Base-by-base conservation (phyloP, 1,140 invertebrate species). In the Cydia fagiglandana region DNA sequence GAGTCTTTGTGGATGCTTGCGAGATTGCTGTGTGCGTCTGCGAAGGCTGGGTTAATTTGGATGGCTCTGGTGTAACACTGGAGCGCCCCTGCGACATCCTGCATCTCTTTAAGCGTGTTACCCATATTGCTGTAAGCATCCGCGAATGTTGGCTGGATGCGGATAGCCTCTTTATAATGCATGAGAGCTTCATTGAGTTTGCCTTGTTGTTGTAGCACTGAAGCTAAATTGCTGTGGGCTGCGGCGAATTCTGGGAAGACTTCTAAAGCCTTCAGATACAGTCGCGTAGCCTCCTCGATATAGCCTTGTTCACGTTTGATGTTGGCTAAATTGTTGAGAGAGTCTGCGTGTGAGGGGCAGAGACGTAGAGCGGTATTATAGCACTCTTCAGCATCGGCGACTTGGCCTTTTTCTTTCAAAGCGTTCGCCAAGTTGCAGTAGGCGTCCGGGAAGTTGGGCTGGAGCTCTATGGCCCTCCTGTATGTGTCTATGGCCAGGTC, bases 1-100 rank as follows among this genome's bases (percentile, higher is more conserved):
- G 98, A 98, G 93, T 99, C 99, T 93, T 99, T 99, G 88, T 99
- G 98, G 84, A 99, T 99, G 64, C 98, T 99, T n/a, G 99, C 99
- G 74, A 99, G 94, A 94, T 99, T 99, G 83, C 97, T 99, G 91
- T 99, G 98, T 15, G 99, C 99, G 94, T 99, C 99, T 34, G 99
- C 99, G 91, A 99, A 99, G 0, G 97, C 98, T 9, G 99, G 99
- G 93, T 99, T 99, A 68, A 99, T 99, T 92, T 99, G 98, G 86
- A 99, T 99, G 6, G 99, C 99, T 82, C 98, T 92, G 0, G 98
- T 98, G 89, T 99, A 99, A 88, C 99, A 99, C 87, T 99, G 98
- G 66, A 99, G 90, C 7, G 99, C 99, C 0, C 98, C 98, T 76
- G 97, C 96, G 28, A 99, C 97, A 89, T 99, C 99, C 90, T 99